Conservation (phyloP, 2,888 invertebrate species). For the Pristionchus entomophagus region DNA sequence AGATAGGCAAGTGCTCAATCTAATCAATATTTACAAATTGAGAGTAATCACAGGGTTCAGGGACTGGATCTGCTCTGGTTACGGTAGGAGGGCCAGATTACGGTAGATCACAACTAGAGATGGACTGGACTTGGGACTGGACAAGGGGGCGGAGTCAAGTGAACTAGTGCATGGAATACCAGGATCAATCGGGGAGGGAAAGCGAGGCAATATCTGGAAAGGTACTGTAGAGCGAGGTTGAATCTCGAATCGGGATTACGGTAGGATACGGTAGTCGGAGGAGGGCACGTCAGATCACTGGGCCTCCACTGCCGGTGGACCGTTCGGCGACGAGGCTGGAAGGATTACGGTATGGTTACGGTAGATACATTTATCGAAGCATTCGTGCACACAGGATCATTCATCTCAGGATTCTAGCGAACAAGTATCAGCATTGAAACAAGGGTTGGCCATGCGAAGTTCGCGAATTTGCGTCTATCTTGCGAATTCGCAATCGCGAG, state of each 20-base stretch:
- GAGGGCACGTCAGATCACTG: not conserved
- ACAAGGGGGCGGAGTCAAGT: not conserved
- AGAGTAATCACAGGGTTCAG: slow-evolving; percentile 1
- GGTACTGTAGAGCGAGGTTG: not conserved
- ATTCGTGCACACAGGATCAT: no score
- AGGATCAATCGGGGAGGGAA: not conserved
- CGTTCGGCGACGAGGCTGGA: not conserved
- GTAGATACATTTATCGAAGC: no score
- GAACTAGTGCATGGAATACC: not conserved
- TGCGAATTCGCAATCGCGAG: no score
- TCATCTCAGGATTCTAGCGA: no score
- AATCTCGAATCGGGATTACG: slow-evolving; percentile 6
- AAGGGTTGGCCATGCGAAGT: no score
- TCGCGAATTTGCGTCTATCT: no score
- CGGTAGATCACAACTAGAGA: slow-evolving; percentile 30
- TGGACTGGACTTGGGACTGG: not conserved
- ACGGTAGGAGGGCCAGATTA: not conserved
- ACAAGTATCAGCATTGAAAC: no score
- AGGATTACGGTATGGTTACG: not conserved
- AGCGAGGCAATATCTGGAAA: not conserved
- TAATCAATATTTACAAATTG: slow-evolving; percentile 32
- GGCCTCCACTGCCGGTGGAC: slow-evolving; percentile 24
- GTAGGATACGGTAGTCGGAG: not conserved
- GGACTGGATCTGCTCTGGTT: not conserved
- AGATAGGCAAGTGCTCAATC: slow-evolving; percentile 22